Conservation (phyloP, 2,888 invertebrate species). For the Epinotia nisella region DNA sequence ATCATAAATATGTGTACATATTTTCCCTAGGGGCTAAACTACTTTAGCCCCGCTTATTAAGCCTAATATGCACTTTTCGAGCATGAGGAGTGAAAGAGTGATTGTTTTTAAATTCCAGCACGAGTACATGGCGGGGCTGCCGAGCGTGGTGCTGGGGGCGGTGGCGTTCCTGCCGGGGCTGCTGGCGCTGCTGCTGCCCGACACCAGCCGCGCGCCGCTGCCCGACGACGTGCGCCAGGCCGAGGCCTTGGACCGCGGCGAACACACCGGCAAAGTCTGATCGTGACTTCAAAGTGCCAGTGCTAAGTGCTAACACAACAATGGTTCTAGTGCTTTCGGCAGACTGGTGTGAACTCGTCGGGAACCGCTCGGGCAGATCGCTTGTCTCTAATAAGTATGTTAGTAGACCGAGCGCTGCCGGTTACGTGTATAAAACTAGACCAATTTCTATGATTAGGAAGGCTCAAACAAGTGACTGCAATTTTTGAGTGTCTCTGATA, state of each 20-base stretch:
- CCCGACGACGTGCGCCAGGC: constrained; percentile 70
- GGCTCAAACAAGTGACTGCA: not conserved
- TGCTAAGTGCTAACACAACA: not conserved
- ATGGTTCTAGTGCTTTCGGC: not conserved
- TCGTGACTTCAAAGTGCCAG: not conserved
- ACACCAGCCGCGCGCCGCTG: constrained; percentile 66
- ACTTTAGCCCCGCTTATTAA: too few relatives aligned
- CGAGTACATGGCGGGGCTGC: constrained; percentile 68
- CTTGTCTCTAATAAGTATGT: too few relatives aligned
- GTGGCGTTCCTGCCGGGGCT: constrained; percentile 69
- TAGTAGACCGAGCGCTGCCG: too few relatives aligned
- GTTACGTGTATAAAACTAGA: not conserved
- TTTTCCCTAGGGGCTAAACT: too few relatives aligned
- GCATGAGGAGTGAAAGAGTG: too few relatives aligned
- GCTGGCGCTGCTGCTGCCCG: constrained; percentile 70
- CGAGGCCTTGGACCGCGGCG: constrained; percentile 60
- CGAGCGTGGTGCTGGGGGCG: constrained; percentile 70
- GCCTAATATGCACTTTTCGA: too few relatives aligned
- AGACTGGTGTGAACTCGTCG: not conserved
- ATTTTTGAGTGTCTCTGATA: not conserved
- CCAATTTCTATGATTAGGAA: too few relatives aligned
- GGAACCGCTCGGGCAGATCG: too few relatives aligned
- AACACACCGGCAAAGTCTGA: constrained; percentile 26
- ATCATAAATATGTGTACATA: too few relatives aligned
- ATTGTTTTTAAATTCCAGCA: constrained; percentile 57